Evolutionary conservation across 2,888 invertebrate species (phyloP).

Genomic region (Clusia tigrina): DNA sequence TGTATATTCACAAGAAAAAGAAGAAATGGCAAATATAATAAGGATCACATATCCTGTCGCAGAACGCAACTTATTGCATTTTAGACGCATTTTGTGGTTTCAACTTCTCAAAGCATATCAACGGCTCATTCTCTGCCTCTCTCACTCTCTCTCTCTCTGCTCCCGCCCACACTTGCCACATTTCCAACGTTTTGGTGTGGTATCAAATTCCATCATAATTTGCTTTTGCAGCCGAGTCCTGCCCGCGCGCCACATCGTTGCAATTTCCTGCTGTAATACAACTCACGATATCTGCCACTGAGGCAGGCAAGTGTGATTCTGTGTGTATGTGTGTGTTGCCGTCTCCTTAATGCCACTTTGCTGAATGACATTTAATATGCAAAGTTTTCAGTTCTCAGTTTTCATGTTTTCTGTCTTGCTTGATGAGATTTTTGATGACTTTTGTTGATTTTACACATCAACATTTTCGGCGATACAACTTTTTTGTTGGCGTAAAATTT

Average conservation of each 20-base stretch:
- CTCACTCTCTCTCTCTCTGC: no score
- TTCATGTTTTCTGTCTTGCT: slow-evolving; percentile 17
- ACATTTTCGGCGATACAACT: slow-evolving; percentile 24
- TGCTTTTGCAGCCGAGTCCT: slow-evolving; percentile 46
- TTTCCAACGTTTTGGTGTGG: no score
- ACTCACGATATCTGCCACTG: background rate
- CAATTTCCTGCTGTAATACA: background rate
- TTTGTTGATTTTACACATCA: slow-evolving; percentile 53
- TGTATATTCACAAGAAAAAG: slow-evolving; percentile 4
- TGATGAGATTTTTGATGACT: slow-evolving; percentile 49
- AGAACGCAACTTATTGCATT: slow-evolving; percentile 18
- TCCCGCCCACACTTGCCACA: background rate
- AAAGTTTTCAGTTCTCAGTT: slow-evolving; percentile 55
- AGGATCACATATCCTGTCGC: slow-evolving; percentile 25
- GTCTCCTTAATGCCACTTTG: slow-evolving; percentile 54
- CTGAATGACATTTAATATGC: slow-evolving; percentile 60
- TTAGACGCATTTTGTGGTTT: slow-evolving; percentile 17
- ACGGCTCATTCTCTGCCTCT: no score
- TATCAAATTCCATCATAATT: slow-evolving; percentile 45
- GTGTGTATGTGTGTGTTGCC: slow-evolving; percentile 9
- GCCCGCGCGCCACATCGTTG: background rate
- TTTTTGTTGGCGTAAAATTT: background rate
- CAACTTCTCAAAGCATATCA: background rate
- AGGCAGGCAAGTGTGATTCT: slow-evolving; percentile 11
- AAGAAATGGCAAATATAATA: slow-evolving; percentile 17